Conservation (phyloP, 2,888 invertebrate species). For the Ormyrus labotus region DNA sequence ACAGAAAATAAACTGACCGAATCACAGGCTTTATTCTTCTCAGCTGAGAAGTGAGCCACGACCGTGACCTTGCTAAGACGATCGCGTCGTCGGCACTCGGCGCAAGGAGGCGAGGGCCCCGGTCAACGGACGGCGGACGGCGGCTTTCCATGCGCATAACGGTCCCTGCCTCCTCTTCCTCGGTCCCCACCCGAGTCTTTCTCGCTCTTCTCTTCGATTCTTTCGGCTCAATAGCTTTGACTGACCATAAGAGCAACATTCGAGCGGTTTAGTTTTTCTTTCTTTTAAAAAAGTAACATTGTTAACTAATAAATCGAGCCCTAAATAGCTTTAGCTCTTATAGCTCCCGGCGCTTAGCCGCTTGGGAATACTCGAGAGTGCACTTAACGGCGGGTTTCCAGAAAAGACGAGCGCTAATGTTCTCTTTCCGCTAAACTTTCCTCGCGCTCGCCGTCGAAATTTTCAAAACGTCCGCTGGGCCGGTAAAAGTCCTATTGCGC, state of each 20-base stretch:
- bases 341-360: background rate
- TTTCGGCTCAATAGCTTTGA: no score
- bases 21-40: no score
- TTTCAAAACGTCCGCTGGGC: background rate
- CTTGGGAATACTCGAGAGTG: conserved; percentile 9
- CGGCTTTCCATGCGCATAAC: background rate
- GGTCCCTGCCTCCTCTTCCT: conserved; percentile 11
- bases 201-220: no score
- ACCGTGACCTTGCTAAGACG: conserved; percentile 50
- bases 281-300: background rate
- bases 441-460: background rate
- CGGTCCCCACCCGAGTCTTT: no score
- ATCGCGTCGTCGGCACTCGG: background rate
- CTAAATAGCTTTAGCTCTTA: conserved; percentile 17
- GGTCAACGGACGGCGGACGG: conserved; percentile 40
- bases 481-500: conserved; percentile 20
- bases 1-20: no score
- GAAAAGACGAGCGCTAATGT: conserved; percentile 6
- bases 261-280: background rate
- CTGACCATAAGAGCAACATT: no score
- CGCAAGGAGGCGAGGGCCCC: background rate
- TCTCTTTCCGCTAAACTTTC: background rate
- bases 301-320: background rate
- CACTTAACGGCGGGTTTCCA: conserved; percentile 21
- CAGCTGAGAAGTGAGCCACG: background rate